phyloP scores from a whole-genome alignment of 1,140 invertebrate species.

The Achroia grisella region DNA sequence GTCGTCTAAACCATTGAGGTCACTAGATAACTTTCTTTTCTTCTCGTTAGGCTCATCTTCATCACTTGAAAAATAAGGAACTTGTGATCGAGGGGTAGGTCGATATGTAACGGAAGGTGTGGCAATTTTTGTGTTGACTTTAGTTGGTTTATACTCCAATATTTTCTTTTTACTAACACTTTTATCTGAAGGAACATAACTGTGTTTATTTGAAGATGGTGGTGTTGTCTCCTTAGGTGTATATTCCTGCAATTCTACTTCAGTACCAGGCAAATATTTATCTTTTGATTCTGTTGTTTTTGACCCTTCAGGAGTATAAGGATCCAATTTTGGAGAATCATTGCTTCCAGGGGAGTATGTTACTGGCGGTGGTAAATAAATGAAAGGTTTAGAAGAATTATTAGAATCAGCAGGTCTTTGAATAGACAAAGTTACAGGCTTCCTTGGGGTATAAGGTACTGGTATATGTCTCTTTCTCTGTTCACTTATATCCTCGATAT shows the following conservation, averaged over 20 bases:
- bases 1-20: conserved; percentile 64
- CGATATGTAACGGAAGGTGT: conserved; percentile 46
- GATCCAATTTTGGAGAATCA: conserved; percentile 42
- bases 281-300: conserved; percentile 36
- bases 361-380: conserved; percentile 49
- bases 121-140: conserved; percentile 35
- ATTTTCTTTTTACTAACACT: conserved; percentile 50
- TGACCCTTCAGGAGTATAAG: conserved; percentile 55
- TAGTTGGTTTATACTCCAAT: conserved; percentile 60
- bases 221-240: conserved; percentile 36
- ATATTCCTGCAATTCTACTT: conserved; percentile 50
- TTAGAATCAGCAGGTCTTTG: conserved; percentile 48
- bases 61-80: conserved; percentile 69
- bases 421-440: conserved; percentile 52
- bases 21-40: conserved; percentile 55
- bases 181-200: conserved; percentile 64
- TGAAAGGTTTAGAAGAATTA: conserved; percentile 46
- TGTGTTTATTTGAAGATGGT: conserved; percentile 33
- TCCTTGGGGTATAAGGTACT: conserved; percentile 68
- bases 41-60: conserved; percentile 64
- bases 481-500: conserved; percentile 41
- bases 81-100: conserved; percentile 54
- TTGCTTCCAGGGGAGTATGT: conserved; percentile 59
- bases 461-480: conserved; percentile 63
- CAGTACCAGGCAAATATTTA: conserved; percentile 57